Evolutionary conservation across 2,888 invertebrate genomes (phyloP), one percentile per base, ranked within the genome.

Genomic region (Sicus ferrugineus): DNA sequence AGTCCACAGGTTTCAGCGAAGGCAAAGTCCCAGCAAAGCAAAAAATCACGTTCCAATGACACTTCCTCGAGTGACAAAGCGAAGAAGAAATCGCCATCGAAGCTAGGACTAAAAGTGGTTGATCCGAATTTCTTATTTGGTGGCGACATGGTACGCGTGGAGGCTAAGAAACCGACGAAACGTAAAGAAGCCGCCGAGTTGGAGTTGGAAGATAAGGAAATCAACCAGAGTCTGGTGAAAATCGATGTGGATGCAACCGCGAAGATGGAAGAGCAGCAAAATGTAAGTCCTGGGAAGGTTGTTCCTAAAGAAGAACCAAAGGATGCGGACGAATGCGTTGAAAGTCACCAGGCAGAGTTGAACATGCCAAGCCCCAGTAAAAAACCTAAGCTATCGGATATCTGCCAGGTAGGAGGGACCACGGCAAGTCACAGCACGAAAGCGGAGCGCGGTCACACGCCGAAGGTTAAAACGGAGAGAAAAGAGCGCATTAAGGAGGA

Each of bases 41-140:
- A 82, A 58, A 83, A 83, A 71, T 78, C 81, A 7, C 77, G 78
- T 30, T 74, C 82, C 5, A 79, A 84, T 75, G 87, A 90, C 58
- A 87, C 88, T 73, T 84, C 79, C 67, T 0, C 80, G 66, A 42
- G 63, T 61, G 0, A 7, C 71, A 62, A 75, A 75, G 73, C 68
- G 50, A 75, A 73, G 73, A 83, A 79, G 63, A 76, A 73, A 50
- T 77, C 76, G 14, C 72, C 79, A 11, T 76, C 80, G 21, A 80
- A 79, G 74, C 66, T 85, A 23, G 68, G 61, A 5, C 61, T 78
- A 1, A 88, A 87, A 78, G 83, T 85, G 7, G 81, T 87, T 31
- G 88, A 90, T 81, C 82, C 88, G 1, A 72, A 77, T 0, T 83
- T 86, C 63, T 79, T 92, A 7, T 92, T 93, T 86, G 89, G 89